Percentiles rank a stretch among this genome's conserved stretches.
Conservation (phyloP, 2,888 invertebrate species). For the Epinotia ramella region DNA sequence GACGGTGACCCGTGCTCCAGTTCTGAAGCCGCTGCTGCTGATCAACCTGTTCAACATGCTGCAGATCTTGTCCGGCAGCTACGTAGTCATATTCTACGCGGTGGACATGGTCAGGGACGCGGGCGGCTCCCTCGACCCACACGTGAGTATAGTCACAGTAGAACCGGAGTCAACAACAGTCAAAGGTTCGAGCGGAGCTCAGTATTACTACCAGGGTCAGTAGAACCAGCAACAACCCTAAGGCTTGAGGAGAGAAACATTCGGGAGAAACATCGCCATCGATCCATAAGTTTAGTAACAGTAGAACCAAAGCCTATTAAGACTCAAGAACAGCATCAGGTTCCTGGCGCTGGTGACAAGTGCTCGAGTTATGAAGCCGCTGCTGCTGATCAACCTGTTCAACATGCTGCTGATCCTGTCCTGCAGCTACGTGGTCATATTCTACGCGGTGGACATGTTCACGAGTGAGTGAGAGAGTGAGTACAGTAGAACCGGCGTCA, state of each 20-base stretch:
- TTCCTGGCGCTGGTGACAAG: constrained; percentile 65
- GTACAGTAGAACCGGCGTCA: no score
- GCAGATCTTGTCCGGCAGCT: constrained; percentile 91
- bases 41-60: constrained; percentile 90
- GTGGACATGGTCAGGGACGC: constrained; percentile 88
- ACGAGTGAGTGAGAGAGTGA: constrained; percentile 61
- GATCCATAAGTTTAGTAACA: background rate
- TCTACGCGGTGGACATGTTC: constrained; percentile 86
- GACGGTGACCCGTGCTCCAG: constrained; percentile 84
- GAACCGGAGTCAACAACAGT: background rate
- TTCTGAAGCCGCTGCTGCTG: constrained; percentile 89
- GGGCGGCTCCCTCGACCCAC: constrained; percentile 76
- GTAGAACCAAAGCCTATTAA: no score
- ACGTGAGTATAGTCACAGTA: constrained; percentile 59
- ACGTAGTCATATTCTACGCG: constrained; percentile 91
- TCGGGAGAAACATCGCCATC: background rate
- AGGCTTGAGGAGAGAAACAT: background rate
- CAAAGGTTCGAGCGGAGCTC: background rate
- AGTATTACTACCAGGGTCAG: background rate
- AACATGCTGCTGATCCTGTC: constrained; percentile 78
- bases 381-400: constrained; percentile 88
- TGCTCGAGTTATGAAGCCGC: constrained; percentile 64
- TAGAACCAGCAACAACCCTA: background rate
- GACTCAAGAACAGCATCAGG: no score
- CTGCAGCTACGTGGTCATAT: no score